Base-by-base conservation (phyloP, 2,113 vertebrate species). In the Noctilio leporinus region DNA sequence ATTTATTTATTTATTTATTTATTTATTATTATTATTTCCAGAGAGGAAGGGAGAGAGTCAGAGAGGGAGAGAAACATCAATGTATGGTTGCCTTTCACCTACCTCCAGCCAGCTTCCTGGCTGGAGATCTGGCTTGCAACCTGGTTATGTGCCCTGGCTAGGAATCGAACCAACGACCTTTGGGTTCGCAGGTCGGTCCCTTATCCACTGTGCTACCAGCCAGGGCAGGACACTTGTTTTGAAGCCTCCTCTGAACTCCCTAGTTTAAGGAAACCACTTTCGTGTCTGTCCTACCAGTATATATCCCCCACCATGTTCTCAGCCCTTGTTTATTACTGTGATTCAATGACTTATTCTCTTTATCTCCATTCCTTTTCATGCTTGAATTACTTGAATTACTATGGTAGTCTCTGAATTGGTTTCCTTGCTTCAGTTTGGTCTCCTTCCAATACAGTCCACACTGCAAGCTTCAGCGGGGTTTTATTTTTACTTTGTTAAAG, bases 401-500 rank as follows among this genome's bases (percentile, higher is more conserved):
- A 2, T 81, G 49, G 67, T 84, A 69, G 51, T 86, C 40, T 70
- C 28, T 82, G 81, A 84, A 62, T 78, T 90, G n/a, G 22, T 84
- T 91, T 96, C 53, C 40, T 10, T 85, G 73, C 35, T 73, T 89
- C 40, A 49, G 26, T 55, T 33, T 72, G n/a, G 15, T 35, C 15
- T 43, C 16, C 28, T 86, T 72, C 75, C 43, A 80, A 35, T 82
- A 30, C 33, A 70, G n/a, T 83, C 11, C 45, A 51, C 16, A 76
- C 7, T 65, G 57, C 24, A 45, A 49, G 43, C 16, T 38, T 65
- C 5, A 10, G 8, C 62, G 22, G 22, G 51, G 43, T 80, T 85
- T 93, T 89, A 26, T 62, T 89, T 82, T 89, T 72, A 77, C 78
- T 92, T 94, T 89, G 47, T 22, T 95, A 88, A 88, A 93, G 70